These are phyloP conservation scores for Nematostella vectensis DNA, from an alignment of 92 coral and sea anemone genomes.

Conservation along the genomic window DNA sequence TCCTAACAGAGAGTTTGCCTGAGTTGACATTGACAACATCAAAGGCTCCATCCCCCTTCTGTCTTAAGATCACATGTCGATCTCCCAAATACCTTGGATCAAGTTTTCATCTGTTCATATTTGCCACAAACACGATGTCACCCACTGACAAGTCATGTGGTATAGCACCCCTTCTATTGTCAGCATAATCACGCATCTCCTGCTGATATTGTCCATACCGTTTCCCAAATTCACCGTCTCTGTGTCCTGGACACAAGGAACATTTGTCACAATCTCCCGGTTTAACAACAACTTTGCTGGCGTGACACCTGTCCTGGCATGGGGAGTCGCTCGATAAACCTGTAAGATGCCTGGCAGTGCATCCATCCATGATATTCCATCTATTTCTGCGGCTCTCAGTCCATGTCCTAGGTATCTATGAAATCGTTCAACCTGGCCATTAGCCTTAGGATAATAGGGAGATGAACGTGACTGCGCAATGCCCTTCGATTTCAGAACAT, in stretches of 20 bases:
- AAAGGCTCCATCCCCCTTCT: conserved; percentile 19
- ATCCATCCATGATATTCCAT: no score
- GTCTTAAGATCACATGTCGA: no score
- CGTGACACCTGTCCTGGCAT: conserved; percentile 7
- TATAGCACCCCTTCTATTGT: conserved; percentile 2
- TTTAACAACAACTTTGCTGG: conserved; percentile 33
- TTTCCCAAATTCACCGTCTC: conserved; percentile 4
- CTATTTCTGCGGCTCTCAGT: no score
- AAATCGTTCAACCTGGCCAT: conserved; percentile 37
- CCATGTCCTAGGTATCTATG: conserved; percentile 29
- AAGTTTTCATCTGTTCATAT: no score
- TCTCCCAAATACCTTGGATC: no score
- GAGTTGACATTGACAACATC: no score
- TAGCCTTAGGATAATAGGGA: conserved; percentile 36
- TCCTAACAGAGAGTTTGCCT: conserved; percentile 14
- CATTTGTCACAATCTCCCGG: conserved; percentile 24
- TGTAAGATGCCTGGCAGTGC: no score
- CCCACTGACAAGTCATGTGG: conserved; percentile 15
- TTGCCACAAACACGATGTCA: conserved; percentile 22
- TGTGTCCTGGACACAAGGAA: conserved; percentile 8
- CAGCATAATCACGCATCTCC: conserved; percentile 7
- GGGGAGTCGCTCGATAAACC: no score
- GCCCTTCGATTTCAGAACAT: conserved; percentile 33
- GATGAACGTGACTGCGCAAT: conserved; percentile 38
- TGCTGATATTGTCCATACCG: conserved; percentile 16